phyloP scores from a whole-genome alignment of 2,888 invertebrate species.

The Phyto melanocephala region DNA sequence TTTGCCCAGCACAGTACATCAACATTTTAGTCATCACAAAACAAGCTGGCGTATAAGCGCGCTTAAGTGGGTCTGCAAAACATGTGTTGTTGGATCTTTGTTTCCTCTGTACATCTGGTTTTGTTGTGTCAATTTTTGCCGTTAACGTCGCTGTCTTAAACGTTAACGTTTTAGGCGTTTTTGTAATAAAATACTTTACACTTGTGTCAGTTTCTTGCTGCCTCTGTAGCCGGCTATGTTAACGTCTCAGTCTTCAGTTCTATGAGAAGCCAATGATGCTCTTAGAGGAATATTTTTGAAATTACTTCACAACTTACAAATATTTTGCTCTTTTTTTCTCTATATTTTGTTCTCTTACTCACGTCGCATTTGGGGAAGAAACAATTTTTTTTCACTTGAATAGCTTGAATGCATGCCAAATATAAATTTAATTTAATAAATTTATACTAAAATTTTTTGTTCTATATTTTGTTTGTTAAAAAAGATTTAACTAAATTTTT shows the following conservation, averaged over 20 bases:
- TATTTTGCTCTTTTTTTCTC: conserved; percentile 13
- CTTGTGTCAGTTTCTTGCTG: neutral
- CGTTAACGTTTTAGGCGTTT: neutral
- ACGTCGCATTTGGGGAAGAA: conserved; percentile 18
- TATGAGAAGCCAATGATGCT: conserved; percentile 34
- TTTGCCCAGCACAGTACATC: neutral
- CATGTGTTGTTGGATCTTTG: conserved; percentile 49
- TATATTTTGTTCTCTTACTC: conserved; percentile 3
- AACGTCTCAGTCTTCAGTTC: conserved; percentile 36
- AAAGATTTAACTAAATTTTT: no score
- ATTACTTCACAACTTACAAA: neutral
- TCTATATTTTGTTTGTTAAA: no score
- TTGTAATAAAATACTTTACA: conserved; percentile 6
- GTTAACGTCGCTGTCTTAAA: conserved; percentile 4
- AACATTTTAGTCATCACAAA: neutral
- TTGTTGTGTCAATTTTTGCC: neutral
- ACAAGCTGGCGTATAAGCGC: conserved; percentile 19
- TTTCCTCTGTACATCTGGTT: neutral
- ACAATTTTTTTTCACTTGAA: no score
- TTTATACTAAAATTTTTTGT: no score
- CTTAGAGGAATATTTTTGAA: neutral
- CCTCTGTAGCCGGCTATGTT: conserved; percentile 47
- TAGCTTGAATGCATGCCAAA: no score
- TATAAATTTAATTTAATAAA: no score
- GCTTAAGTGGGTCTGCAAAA: conserved; percentile 45